Evolutionary conservation across 2,888 invertebrate genomes (phyloP).

Genomic region (Agrotis ipsilon): DNA sequence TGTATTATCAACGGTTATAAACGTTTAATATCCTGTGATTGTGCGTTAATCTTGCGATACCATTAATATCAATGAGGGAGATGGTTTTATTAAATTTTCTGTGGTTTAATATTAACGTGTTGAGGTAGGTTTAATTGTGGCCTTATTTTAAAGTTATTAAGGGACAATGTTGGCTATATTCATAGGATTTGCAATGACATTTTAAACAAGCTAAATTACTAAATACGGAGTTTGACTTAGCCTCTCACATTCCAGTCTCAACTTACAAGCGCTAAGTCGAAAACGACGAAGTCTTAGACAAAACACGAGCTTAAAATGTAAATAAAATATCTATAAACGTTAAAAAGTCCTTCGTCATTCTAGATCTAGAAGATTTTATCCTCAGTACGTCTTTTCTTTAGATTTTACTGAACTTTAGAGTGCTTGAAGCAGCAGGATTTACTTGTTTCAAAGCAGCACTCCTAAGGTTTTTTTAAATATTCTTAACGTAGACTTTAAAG

Average conservation of each 20-base stretch:
- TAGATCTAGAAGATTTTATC: no score
- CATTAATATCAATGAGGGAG: slow-evolving; percentile 62
- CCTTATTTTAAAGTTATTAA: slow-evolving; percentile 7
- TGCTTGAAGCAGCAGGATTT: neutral
- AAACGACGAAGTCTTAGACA: no score
- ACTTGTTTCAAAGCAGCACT: neutral
- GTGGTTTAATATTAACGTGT: slow-evolving; percentile 39
- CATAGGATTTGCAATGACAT: neutral
- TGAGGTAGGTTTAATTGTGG: slow-evolving; percentile 52
- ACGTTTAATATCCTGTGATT: slow-evolving; percentile 63
- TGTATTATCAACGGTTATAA: slow-evolving; percentile 62
- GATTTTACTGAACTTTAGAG: neutral
- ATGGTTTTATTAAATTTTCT: slow-evolving; percentile 59
- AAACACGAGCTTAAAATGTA: no score
- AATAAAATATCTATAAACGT: no score
- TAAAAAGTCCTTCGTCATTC: no score
- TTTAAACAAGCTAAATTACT: neutral
- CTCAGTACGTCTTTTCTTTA: no score
- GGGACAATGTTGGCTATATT: neutral
- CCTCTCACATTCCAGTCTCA: no score
- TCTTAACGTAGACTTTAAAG: neutral
- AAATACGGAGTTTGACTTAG: no score
- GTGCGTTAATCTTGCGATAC: slow-evolving; percentile 61
- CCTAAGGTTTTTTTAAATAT: neutral
- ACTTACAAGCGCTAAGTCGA: no score